Percentiles rank a stretch among this genome's conserved stretches.
Evolutionary conservation across 2,113 vertebrate genomes (phyloP).

Genomic region (Helogale parvula): DNA sequence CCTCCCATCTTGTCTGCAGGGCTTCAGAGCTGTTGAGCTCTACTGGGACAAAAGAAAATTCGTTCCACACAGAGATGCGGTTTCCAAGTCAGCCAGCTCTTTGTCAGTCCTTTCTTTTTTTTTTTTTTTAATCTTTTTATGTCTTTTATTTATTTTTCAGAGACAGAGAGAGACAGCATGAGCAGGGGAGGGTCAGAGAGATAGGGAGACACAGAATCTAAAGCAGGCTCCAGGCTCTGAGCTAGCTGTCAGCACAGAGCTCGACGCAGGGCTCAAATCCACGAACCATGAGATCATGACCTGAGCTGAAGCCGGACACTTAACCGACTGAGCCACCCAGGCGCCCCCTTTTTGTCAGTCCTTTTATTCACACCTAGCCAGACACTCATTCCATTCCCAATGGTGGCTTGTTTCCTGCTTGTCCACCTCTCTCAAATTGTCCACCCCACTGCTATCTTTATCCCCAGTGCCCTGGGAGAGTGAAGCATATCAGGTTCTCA

Average conservation of each 20-base stretch:
- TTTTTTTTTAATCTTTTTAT: too few species aligned
- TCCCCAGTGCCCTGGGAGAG: not conserved
- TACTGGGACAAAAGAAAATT: conserved; percentile 37
- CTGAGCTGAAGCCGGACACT: too few species aligned
- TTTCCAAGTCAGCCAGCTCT: not conserved
- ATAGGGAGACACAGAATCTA: too few species aligned
- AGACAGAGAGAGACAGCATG: too few species aligned
- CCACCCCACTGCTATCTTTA: not conserved
- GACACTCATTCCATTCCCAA: not conserved
- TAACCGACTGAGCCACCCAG: too few species aligned
- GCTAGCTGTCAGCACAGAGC: too few species aligned
- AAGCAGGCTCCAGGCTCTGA: too few species aligned
- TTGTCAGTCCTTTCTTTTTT: not conserved
- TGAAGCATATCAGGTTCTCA: not conserved
- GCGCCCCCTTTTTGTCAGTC: not conserved
- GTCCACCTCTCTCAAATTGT: not conserved
- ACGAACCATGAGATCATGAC: too few species aligned
- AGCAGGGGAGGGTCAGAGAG: too few species aligned
- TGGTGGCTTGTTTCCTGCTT: not conserved
- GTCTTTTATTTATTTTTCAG: too few species aligned
- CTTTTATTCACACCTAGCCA: not conserved
- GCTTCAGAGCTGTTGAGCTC: not conserved
- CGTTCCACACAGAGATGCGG: not conserved
- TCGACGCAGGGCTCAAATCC: too few species aligned
- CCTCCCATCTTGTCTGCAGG: not conserved